A percentile compares a stretch with the other conserved stretches of the same genome.
Evolutionary conservation across 2,113 vertebrate species (phyloP).

Genomic region (Chaetodon auriga): DNA sequence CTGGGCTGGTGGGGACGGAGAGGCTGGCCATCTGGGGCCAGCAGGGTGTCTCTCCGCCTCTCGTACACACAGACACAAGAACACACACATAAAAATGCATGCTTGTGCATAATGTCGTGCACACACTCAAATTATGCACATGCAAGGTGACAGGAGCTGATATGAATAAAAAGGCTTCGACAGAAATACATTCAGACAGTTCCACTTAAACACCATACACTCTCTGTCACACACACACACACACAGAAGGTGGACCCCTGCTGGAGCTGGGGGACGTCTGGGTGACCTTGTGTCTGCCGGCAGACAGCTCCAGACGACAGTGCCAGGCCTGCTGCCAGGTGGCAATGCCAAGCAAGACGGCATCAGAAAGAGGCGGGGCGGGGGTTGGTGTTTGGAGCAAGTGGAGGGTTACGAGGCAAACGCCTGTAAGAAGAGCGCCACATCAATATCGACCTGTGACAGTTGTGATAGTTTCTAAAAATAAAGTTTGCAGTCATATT

Average conservation of each 20-base stretch:
- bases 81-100: conserved; percentile 30
- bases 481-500: neutral
- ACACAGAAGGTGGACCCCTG: conserved; percentile 56
- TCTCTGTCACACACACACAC: conserved; percentile 42
- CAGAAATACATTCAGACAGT: conserved; percentile 42
- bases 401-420: conserved; percentile 24
- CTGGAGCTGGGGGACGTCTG: conserved; percentile 52
- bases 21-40: conserved; percentile 77
- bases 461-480: neutral
- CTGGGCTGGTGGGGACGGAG: conserved; percentile 52
- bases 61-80: conserved; percentile 21
- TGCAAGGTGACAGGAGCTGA: conserved; percentile 59
- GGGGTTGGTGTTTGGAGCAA: neutral
- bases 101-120: conserved; percentile 42
- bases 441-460: conserved; percentile 30
- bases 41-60: conserved; percentile 65
- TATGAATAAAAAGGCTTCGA: conserved; percentile 47
- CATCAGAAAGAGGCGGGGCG: conserved; percentile 1
- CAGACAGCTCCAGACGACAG: conserved; percentile 73
- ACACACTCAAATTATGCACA: conserved; percentile 51
- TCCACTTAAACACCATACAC: conserved; percentile 35
- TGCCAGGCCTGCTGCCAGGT: conserved; percentile 75
- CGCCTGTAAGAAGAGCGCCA: conserved; percentile 24
- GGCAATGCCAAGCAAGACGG: conserved; percentile 70
- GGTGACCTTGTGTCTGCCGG: conserved; percentile 79